Evolutionary conservation across 2,113 vertebrate genomes (phyloP).

Genomic region (Cranoglanis bouderius): DNA sequence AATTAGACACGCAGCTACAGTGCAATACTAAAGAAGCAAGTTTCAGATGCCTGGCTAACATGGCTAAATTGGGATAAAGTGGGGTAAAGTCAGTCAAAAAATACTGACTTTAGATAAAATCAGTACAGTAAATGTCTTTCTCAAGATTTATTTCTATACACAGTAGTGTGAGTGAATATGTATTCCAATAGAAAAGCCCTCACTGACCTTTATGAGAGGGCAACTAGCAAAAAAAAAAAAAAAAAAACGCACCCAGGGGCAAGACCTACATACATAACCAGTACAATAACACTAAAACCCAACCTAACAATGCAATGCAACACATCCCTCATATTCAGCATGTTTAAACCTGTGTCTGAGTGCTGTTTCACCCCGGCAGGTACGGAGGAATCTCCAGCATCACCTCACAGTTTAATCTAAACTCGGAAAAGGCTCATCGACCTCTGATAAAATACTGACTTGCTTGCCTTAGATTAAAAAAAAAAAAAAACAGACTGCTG

Average conservation of each 20-base stretch:
- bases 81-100: no score
- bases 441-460: slow-evolving; percentile 31
- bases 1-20: neutral
- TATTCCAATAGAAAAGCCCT: neutral
- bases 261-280: neutral
- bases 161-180: neutral
- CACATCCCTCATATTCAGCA: neutral
- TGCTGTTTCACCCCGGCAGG: neutral
- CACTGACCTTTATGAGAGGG: neutral
- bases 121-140: neutral
- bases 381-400: neutral
- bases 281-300: neutral
- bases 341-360: neutral
- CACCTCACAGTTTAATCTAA: neutral
- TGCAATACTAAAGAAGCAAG: neutral
- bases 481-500: neutral
- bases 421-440: neutral
- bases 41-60: neutral
- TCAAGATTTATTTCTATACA: neutral
- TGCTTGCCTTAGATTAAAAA: slow-evolving; percentile 1
- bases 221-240: neutral
- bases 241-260: neutral
- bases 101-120: no score
- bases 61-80: neutral
- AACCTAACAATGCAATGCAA: neutral